phyloP scores from a whole-genome alignment of 2,888 invertebrate species.

The Heliconius aoede region DNA sequence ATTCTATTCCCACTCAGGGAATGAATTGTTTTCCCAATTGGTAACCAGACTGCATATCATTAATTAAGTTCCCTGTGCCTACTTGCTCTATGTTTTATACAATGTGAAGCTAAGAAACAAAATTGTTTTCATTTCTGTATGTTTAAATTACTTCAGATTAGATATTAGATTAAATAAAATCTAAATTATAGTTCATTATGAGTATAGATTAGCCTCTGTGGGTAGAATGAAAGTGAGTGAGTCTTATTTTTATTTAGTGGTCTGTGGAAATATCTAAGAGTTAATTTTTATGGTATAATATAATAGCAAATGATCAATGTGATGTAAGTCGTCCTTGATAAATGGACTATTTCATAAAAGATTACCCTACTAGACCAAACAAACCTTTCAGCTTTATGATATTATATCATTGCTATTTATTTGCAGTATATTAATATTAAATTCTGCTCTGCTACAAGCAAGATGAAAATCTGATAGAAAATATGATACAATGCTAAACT shows the following conservation, averaged over 20 bases:
- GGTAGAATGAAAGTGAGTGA: neutral
- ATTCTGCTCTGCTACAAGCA: no score
- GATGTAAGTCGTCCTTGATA: no score
- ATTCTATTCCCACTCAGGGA: neutral
- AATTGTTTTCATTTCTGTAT: neutral
- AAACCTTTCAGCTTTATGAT: no score
- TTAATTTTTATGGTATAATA: neutral
- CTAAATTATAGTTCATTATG: neutral
- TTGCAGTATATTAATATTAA: no score
- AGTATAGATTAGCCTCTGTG: neutral
- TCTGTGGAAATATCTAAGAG: neutral
- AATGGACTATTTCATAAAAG: no score
- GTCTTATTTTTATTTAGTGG: no score
- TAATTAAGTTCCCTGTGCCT: no score
- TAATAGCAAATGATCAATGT: no score
- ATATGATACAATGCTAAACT: neutral
- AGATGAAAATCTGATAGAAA: neutral
- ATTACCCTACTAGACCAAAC: no score
- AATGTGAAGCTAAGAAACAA: neutral
- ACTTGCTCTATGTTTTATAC: neutral
- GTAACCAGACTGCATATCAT: no score
- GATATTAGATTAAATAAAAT: neutral
- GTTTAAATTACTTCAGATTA: neutral
- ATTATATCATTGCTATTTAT: no score
- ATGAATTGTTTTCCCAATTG: neutral